Percentiles rank a stretch among this genome's conserved stretches.
These are phyloP conservation scores for Coptodon rendalli DNA, from an alignment of 2,113 vertebrate species.

Conservation along the genomic window DNA sequence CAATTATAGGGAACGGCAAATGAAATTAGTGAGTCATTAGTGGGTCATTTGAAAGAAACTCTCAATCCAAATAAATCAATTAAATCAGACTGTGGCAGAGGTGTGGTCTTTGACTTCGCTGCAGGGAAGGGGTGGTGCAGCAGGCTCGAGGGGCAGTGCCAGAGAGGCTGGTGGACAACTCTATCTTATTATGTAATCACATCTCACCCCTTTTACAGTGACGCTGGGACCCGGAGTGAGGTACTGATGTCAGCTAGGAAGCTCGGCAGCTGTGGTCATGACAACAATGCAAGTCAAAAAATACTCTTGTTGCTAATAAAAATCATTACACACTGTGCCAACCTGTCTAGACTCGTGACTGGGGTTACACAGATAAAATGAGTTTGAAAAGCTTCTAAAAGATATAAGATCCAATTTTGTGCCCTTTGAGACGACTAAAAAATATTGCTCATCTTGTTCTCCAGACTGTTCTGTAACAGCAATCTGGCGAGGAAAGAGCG, in stretches of 20 bases:
- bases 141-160: not conserved
- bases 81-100: not conserved
- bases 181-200: not conserved
- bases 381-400: not conserved
- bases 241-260: not conserved
- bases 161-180: not conserved
- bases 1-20: not conserved
- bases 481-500: not conserved
- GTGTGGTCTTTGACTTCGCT: not conserved
- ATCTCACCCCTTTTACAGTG: not conserved
- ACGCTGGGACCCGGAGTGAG: not conserved
- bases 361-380: not conserved
- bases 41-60: not conserved
- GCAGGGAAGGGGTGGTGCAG: not conserved
- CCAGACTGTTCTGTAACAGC: not conserved
- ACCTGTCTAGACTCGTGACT: not conserved
- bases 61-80: not conserved
- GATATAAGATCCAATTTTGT: not conserved
- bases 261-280: not conserved
- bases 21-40: not conserved
- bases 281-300: not conserved
- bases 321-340: not conserved
- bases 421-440: not conserved
- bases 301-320: not conserved
- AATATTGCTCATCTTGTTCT: not conserved